Evolutionary conservation across 2,113 vertebrate species (phyloP), one percentile per base, ranked within the genome.

Genomic region (Montifringilla adamsi): DNA sequence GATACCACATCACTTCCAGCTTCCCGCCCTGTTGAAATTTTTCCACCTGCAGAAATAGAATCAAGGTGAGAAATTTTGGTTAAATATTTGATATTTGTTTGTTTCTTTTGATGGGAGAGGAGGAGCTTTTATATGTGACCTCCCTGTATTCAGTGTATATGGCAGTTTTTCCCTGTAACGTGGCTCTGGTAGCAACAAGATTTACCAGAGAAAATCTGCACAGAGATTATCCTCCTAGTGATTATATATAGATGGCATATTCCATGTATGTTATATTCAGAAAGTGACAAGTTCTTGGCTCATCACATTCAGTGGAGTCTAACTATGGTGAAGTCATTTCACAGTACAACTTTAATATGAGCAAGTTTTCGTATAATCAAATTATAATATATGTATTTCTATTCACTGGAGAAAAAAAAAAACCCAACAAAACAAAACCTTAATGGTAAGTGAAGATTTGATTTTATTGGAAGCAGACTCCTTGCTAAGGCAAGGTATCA

Each of bases 251-350:
- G 91, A 95, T 95, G 87, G 91, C 93, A 97, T 97, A 94, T 93
- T 97, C 92, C 93, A 95, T 94, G 83, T 95, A 95, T 97, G 92
- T 96, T 96, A 95, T 94, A 96, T 96, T 95, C 94, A 97, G 96
- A 97, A 92, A 96, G 77, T 96, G 96, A 95, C 95, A 96, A 94
- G 89, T 97, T 96, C 93, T 95, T 97, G 93, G 95, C 96, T 96
- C 95, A 7, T 96, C 94, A 92, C 81, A 82, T 90, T 94, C 90
- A 95, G 95, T 95, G 94, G 92, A 96, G 93, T 96, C 95, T 97
- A 94, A 96, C 95, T 95, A 84, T 90, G 94, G 93, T 97, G 94
- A 94, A 95, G 93, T 94, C 92, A 97, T 96, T 96, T 97, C 94
- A 95, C 96, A 94, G 93, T 93, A 95, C 95, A 96, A 95, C 92